These are phyloP conservation scores for Spea hammondii DNA, from an alignment of 2,797 vertebrate genomes.

Conservation along the genomic window DNA sequence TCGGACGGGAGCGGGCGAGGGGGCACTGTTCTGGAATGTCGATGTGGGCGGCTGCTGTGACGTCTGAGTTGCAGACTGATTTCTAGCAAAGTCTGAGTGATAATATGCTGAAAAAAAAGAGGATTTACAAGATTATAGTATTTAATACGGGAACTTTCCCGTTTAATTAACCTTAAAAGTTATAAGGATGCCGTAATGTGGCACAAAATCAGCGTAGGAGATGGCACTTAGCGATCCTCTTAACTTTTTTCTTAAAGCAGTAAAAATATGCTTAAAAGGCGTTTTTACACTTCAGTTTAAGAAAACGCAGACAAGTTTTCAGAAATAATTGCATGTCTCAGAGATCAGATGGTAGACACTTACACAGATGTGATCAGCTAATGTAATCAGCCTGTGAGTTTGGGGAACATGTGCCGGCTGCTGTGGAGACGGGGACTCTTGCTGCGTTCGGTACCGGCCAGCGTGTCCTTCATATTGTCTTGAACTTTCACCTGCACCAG, in stretches of 20 bases:
- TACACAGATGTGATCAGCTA: conserved; percentile 98
- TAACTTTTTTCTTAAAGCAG: too few species aligned
- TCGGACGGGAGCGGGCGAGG: conserved; percentile 71
- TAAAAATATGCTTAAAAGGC: too few species aligned
- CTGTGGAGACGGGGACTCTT: conserved; percentile 78
- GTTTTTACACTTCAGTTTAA: too few species aligned
- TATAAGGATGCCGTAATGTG: too few species aligned
- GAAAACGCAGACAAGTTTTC: too few species aligned
- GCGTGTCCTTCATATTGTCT: conserved; percentile 77
- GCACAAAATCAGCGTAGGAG: too few species aligned
- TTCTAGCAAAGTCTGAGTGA: conserved; percentile 98
- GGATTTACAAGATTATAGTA: too few species aligned
- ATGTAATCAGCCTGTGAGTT: conserved; percentile 93
- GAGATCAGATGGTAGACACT: conserved; percentile 49
- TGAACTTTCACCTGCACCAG: conserved; percentile 66
- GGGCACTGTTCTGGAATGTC: conserved; percentile 87
- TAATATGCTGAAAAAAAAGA: conserved; percentile 85
- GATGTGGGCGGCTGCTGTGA: conserved; percentile 73
- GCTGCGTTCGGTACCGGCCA: conserved; percentile 77
- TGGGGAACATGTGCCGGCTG: conserved; percentile 78
- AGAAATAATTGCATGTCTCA: too few species aligned
- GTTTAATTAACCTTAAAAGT: too few species aligned
- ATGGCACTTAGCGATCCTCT: too few species aligned
- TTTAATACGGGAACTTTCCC: too few species aligned
- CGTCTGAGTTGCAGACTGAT: conserved; percentile 80